Conservation (phyloP, 2,113 vertebrate species). For the Cephalopholis sonnerati region DNA sequence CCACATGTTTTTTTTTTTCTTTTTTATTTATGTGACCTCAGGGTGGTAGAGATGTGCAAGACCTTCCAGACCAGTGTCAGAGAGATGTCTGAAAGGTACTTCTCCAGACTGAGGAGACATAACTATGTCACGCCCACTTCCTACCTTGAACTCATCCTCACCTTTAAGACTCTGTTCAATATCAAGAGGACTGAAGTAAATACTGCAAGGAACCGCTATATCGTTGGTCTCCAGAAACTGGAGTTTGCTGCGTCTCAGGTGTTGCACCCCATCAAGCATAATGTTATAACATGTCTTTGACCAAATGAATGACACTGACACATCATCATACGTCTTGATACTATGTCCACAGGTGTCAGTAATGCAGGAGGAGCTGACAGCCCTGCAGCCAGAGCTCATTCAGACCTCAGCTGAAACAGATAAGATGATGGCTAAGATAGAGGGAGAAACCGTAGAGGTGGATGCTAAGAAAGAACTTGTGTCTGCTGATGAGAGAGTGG, state of each 20-base stretch:
- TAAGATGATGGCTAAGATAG: conserved; percentile 92
- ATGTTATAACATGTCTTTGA: neutral
- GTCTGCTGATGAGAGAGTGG: conserved; percentile 91
- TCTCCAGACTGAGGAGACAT: conserved; percentile 86
- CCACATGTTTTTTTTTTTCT: neutral
- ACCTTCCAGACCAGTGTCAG: conserved; percentile 91
- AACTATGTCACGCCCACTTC: conserved; percentile 96
- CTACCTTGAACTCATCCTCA: conserved; percentile 94
- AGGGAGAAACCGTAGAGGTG: conserved; percentile 90
- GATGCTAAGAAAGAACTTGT: conserved; percentile 93
- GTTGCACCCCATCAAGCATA: conserved; percentile 7
- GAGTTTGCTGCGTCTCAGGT: conserved; percentile 94
- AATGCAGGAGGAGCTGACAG: conserved; percentile 92
- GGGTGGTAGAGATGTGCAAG: conserved; percentile 94
- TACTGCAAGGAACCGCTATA: conserved; percentile 88
- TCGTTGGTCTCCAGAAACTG: conserved; percentile 91
- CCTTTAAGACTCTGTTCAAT: conserved; percentile 90
- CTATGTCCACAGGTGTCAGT: conserved; percentile 86
- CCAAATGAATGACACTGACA: neutral
- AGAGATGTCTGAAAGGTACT: conserved; percentile 87
- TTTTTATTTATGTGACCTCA: conserved; percentile 63
- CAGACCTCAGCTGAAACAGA: conserved; percentile 90
- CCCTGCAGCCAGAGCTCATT: conserved; percentile 92
- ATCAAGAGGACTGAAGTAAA: conserved; percentile 90
- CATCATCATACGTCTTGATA: neutral